Percentiles rank a stretch among this genome's conserved stretches.
Evolutionary conservation across 92 coral and sea anemone genomes (phyloP).

Genomic region (Heliopora coerulea): DNA sequence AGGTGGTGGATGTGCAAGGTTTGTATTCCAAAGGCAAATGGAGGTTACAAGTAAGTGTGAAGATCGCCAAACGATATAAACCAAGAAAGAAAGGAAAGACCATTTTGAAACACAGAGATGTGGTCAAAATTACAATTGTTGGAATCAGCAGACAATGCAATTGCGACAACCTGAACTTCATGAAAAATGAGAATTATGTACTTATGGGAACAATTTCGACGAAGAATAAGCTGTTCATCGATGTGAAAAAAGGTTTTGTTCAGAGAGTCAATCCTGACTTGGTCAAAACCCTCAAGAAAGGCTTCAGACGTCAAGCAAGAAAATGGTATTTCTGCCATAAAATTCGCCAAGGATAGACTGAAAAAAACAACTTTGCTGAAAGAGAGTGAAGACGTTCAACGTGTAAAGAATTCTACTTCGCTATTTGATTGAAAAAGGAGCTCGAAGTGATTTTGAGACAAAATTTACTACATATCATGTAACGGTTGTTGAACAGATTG

Average conservation of each 20-base stretch:
- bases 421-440: no score
- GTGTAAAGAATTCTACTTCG: no score
- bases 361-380: no score
- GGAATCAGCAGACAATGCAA: background rate
- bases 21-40: no score
- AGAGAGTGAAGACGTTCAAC: no score
- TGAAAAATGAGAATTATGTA: constrained; percentile 10
- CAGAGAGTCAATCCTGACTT: background rate
- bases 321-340: background rate
- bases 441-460: no score
- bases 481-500: no score
- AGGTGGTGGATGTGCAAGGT: background rate
- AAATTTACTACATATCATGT: no score
- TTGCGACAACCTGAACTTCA: constrained; percentile 27
- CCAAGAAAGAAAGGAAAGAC: constrained; percentile 1
- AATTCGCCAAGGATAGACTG: no score
- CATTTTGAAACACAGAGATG: background rate
- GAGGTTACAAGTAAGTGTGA: background rate
- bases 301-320: background rate
- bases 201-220: constrained; percentile 4
- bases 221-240: background rate
- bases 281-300: background rate
- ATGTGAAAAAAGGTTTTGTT: constrained; percentile 17
- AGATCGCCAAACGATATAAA: background rate
- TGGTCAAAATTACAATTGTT: background rate